Base-by-base conservation (phyloP, 2,888 invertebrate genomes). In the Aporophyla lueneburgensis region DNA sequence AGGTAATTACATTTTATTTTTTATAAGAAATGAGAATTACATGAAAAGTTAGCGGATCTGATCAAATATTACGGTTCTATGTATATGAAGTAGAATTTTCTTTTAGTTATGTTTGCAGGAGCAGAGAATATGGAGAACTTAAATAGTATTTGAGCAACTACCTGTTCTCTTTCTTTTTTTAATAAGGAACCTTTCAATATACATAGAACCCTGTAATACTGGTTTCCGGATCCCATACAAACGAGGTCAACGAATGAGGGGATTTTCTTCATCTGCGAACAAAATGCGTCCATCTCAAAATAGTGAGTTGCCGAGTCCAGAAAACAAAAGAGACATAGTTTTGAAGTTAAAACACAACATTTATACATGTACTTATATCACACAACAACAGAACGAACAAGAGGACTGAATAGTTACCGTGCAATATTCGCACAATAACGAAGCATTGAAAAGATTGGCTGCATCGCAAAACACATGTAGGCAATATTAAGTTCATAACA, bases 401-500 rank as follows among this genome's bases (percentile, higher is more conserved):
- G 49, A n/a, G n/a, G 33, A 40, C n/a, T 63, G 16, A 54, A 70
- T 14, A 73, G 51, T 63, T 59, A 74, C 56, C 74, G 54, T 73
- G 61, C 68, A 63, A 80, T 82, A 76, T 77, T 78, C 80, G 40
- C 74, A 70, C 74, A 78, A 74, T 78, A 79, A 76, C 43, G 67
- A 74, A 70, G 62, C 76, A 74, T 74, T 74, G 21, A 61, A 69
- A 69, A 79, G 51, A 86, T 77, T 56, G 68, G 68, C 33, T 49
- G 49, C 51, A 73, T 63, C 68, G 74, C 77, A 61, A 76, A 83
- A 76, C 80, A 80, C 67, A 78, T 78, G 85, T 83, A 74, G 73
- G 67, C 74, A 76, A 82, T 76, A 72, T 62, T 71, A 73, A 77
- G 54, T 68, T 80, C 76, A 87, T 87, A 81, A 84, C 81, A 82